Evolutionary conservation across 2,797 vertebrate species (phyloP).

Genomic region (Anabas testudineus): DNA sequence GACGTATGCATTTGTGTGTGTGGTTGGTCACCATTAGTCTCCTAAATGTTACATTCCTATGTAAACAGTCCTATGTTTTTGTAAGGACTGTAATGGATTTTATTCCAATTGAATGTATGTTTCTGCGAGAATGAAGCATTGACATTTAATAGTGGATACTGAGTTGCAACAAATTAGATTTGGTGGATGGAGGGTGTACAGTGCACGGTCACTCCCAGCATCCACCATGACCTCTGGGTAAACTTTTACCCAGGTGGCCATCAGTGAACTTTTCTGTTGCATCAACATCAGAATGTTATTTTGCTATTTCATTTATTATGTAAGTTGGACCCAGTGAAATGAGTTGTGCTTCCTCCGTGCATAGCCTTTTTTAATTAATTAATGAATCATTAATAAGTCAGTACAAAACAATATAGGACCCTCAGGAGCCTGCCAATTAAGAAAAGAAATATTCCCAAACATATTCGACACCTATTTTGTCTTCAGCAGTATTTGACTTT

Average conservation of each 20-base stretch:
- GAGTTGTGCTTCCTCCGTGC: not conserved
- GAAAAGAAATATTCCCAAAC: constrained; percentile 27
- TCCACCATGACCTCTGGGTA: constrained; percentile 22
- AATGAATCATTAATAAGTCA: constrained; percentile 26
- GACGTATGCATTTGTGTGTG: no score
- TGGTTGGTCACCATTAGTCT: no score
- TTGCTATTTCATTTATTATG: constrained; percentile 24
- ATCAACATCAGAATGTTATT: constrained; percentile 26
- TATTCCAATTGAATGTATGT: no score
- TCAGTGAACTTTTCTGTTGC: constrained; percentile 9
- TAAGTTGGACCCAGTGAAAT: constrained; percentile 4
- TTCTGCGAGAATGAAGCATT: no score
- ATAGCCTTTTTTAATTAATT: constrained; percentile 18
- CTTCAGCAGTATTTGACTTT: constrained; percentile 60
- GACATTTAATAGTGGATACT: no score
- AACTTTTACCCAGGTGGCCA: constrained; percentile 32
- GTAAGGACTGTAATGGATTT: no score
- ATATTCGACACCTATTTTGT: constrained; percentile 50
- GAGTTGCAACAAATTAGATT: no score
- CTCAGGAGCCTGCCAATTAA: constrained; percentile 34
- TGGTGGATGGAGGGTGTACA: no score
- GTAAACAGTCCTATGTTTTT: no score
- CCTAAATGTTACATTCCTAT: no score
- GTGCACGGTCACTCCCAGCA: constrained; percentile 17
- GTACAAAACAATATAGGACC: constrained; percentile 27